These are phyloP conservation scores for Muraenolepis orangiensis DNA, from an alignment of 2,797 vertebrate species.

Conservation along the genomic window DNA sequence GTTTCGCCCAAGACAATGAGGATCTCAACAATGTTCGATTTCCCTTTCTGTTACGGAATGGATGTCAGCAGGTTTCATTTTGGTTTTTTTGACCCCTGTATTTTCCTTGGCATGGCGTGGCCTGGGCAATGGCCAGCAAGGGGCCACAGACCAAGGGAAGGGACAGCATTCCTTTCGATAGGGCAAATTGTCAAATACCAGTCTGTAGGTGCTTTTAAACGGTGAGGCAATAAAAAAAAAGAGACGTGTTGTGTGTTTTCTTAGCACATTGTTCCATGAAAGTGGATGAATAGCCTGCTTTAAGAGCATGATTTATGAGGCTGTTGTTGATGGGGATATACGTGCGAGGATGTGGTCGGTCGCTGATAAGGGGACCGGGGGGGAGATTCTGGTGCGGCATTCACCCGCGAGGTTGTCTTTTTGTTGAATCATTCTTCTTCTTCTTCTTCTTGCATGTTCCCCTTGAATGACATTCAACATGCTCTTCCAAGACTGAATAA, in stretches of 20 bases:
- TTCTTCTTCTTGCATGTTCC: constrained; percentile 20
- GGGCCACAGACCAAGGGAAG: constrained; percentile 49
- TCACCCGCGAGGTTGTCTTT: constrained; percentile 8
- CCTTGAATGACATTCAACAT: constrained; percentile 15
- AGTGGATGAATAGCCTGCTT: constrained; percentile 18
- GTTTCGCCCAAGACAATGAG: constrained; percentile 34
- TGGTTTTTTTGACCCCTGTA: constrained; percentile 23
- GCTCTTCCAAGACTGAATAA: background rate
- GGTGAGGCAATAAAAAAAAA: constrained; percentile 32
- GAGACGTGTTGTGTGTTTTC: constrained; percentile 33
- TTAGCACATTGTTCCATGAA: constrained; percentile 19
- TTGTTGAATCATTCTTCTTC: constrained; percentile 21
- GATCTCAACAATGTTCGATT: constrained; percentile 50
- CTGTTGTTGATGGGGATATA: constrained; percentile 26
- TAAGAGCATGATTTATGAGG: constrained; percentile 14
- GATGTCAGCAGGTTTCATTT: constrained; percentile 47
- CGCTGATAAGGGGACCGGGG: constrained; percentile 4
- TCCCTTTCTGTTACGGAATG: constrained; percentile 58
- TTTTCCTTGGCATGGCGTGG: constrained; percentile 57
- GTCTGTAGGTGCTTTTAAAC: constrained; percentile 32
- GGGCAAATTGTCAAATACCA: constrained; percentile 31
- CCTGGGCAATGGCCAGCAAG: constrained; percentile 28
- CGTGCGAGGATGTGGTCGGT: constrained; percentile 9
- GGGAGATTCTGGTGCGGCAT: constrained; percentile 9
- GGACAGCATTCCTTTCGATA: constrained; percentile 50